phyloP scores from a whole-genome alignment of 2,888 invertebrate species.

The Drosophila peninsularis region DNA sequence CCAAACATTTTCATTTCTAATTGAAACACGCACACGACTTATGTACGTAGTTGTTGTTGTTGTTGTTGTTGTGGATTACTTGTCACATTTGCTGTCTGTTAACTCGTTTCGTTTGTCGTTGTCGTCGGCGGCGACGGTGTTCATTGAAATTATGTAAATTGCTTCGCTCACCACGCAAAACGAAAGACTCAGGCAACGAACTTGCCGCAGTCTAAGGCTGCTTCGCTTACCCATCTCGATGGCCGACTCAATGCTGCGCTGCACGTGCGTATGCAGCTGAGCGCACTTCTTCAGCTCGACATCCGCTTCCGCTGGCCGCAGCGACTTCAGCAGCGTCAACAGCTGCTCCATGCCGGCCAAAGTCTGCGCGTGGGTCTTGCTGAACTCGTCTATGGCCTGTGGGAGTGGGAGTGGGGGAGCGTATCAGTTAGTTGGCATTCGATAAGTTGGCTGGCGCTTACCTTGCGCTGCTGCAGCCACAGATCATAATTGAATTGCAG shows the following conservation, averaged over 20 bases:
- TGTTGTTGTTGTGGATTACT: slow-evolving; percentile 50
- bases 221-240: slow-evolving; percentile 85
- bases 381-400: slow-evolving; percentile 89
- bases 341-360: slow-evolving; percentile 88
- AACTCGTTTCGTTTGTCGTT: slow-evolving; percentile 47
- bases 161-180: slow-evolving; percentile 36
- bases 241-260: slow-evolving; percentile 85
- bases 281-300: slow-evolving; percentile 86
- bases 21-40: slow-evolving; percentile 63
- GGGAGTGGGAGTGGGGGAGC: slow-evolving; percentile 49
- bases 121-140: slow-evolving; percentile 26
- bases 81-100: slow-evolving; percentile 51
- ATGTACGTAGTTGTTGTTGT: slow-evolving; percentile 17
- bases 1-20: slow-evolving; percentile 71
- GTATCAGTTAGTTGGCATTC: not conserved
- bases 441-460: slow-evolving; percentile 83
- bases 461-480: slow-evolving; percentile 91
- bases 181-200: slow-evolving; percentile 66
- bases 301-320: slow-evolving; percentile 86
- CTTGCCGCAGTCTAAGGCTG: slow-evolving; percentile 22
- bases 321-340: slow-evolving; percentile 86
- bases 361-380: slow-evolving; percentile 87
- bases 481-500: slow-evolving; percentile 89
- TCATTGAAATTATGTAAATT: slow-evolving; percentile 72
- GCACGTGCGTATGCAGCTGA: slow-evolving; percentile 86